Evolutionary conservation across 1,140 invertebrate genomes (phyloP).

Genomic region (Oryctes rhinoceros): DNA sequence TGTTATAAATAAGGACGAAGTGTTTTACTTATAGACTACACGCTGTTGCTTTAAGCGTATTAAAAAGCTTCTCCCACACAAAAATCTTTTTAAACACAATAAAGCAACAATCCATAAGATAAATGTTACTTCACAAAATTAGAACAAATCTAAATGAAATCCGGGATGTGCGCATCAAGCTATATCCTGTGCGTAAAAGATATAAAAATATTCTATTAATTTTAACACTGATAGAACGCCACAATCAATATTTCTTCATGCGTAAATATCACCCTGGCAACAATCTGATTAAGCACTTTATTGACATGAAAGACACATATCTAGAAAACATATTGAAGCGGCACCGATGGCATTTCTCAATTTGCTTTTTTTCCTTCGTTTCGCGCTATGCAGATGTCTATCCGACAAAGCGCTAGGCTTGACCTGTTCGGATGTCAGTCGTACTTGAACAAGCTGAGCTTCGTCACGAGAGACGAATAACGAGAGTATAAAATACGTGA

Average conservation of each 20-base stretch:
- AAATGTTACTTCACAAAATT: too few species aligned
- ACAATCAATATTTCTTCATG: constrained; percentile 35
- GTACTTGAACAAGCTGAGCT: not conserved
- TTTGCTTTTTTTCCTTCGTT: not conserved
- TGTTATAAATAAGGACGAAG: too few species aligned
- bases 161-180: too few species aligned
- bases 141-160: too few species aligned
- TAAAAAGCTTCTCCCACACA: too few species aligned
- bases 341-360: not conserved
- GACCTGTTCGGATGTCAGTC: not conserved
- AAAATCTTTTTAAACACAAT: too few species aligned
- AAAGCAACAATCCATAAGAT: too few species aligned
- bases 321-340: not conserved
- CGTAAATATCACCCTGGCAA: constrained; percentile 27
- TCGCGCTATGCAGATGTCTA: not conserved
- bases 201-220: constrained; percentile 22
- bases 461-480: too few species aligned
- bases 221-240: constrained; percentile 17
- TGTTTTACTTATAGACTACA: too few species aligned
- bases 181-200: not conserved
- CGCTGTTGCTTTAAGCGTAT: too few species aligned
- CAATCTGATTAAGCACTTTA: constrained; percentile 26
- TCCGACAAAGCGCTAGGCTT: not conserved
- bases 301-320: constrained; percentile 25
- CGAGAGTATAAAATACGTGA: too few species aligned